Evolutionary conservation across 2,797 vertebrate species (phyloP).

Genomic region (Falco naumanni): DNA sequence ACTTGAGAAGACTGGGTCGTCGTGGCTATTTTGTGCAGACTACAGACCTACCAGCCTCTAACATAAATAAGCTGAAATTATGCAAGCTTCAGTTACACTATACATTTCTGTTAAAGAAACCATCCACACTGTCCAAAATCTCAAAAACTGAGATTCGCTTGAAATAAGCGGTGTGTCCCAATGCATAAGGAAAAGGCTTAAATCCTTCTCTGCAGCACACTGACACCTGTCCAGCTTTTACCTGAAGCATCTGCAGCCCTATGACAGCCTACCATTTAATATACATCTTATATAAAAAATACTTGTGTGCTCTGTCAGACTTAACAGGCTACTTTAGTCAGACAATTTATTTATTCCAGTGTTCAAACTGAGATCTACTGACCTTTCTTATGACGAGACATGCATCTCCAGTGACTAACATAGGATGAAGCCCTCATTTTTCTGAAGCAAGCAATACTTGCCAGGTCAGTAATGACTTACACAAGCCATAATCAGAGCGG

Average conservation of each 20-base stretch:
- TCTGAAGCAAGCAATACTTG: not conserved
- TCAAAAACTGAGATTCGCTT: not conserved
- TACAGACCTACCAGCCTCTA: not conserved
- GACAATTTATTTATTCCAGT: not conserved
- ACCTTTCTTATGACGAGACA: not conserved
- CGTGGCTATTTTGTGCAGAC: not conserved
- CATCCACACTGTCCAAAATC: not conserved
- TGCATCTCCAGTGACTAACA: not conserved
- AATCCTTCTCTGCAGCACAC: not conserved
- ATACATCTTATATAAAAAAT: not conserved
- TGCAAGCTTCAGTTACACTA: not conserved
- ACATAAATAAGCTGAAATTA: not conserved
- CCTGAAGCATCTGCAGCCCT: not conserved
- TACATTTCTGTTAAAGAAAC: not conserved
- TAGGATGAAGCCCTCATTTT: not conserved
- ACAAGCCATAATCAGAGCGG: not conserved
- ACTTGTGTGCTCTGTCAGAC: not conserved
- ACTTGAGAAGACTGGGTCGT: not conserved
- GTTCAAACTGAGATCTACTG: not conserved
- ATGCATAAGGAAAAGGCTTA: not conserved
- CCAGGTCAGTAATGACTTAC: not conserved
- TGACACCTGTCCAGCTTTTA: not conserved
- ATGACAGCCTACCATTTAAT: not conserved
- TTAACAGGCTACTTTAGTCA: not conserved
- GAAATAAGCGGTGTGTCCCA: not conserved